Evolutionary conservation across 2,113 vertebrate species (phyloP), one percentile per base, ranked within the genome.

Genomic region (Egretta garzetta): DNA sequence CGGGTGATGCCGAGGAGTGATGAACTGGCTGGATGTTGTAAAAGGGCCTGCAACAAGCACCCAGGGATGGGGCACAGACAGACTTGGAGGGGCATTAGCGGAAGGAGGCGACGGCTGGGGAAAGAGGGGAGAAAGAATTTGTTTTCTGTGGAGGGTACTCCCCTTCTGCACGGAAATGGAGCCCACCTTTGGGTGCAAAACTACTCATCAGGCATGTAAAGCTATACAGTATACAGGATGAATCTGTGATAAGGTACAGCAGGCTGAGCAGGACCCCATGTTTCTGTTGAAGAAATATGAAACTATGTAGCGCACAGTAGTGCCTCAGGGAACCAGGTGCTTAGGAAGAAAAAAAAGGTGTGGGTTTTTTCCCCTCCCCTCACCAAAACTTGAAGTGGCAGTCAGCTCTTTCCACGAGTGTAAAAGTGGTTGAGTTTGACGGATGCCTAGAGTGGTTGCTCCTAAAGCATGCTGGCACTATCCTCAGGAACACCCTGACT

Each of bases 311-410:
- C 12, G 12, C 88, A 55, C 37, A 70, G 39, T 21, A 39, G 17
- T 37, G 60, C 19, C 71, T 79, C 20, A 33, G 45, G 20, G 50
- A 82, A 71, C 22, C 21, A 22, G 32, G n/a, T 28, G 37, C n/a
- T 50, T 43, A 20, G 39, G 45, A 74, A 79, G 22, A 71, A 88
- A 88, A 82, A 82, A 64, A n/a, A 4, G 4, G n/a, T 9, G 11
- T 12, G 6, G 2, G 22, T 50, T 49, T 66, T 45, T 30, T 0
- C 2, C 6, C 9, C 4, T 10, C 45, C 4, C 10, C 45, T 47
- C 53, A 43, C 12, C 59, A 73, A 59, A 88, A 72, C 22, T 35
- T 75, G 13, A n/a, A 80, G 50, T 33, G 35, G 12, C 35, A 88
- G 35, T 5, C 28, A 70, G 32, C 10, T 56, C 39, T 74, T 74